Evolutionary conservation across 2,888 invertebrate genomes (phyloP).

Genomic region (Drosophila yooni): DNA sequence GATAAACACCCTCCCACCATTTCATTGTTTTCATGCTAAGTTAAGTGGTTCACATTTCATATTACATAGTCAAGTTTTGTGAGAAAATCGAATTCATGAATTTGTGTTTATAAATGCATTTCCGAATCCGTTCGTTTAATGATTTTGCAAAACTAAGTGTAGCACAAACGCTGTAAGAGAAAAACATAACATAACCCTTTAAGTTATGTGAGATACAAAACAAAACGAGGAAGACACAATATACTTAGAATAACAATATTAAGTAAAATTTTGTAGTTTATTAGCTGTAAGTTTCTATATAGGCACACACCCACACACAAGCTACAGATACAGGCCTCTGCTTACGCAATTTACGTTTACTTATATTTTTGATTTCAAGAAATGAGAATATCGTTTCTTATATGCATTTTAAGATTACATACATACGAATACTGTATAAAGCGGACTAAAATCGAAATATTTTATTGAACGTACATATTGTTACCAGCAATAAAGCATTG

Average conservation of each 20-base stretch:
- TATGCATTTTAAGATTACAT: background rate
- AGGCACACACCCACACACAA: background rate
- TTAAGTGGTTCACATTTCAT: background rate
- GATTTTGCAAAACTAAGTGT: background rate
- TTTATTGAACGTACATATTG: background rate
- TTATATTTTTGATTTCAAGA: background rate
- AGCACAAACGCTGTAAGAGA: background rate
- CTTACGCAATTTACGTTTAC: constrained; percentile 1
- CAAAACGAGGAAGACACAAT: constrained; percentile 1
- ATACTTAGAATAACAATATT: constrained; percentile 20
- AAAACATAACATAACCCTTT: constrained; percentile 16
- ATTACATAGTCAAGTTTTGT: background rate
- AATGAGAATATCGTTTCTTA: background rate
- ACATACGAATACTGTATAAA: background rate
- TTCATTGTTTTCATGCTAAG: background rate
- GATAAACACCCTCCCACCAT: background rate
- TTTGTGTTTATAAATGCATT: background rate
- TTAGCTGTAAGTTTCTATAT: constrained; percentile 33
- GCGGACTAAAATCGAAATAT: background rate
- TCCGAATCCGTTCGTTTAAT: background rate
- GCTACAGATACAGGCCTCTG: background rate
- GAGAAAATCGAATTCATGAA: background rate
- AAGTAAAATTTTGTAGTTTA: constrained; percentile 45
- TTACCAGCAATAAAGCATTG: background rate
- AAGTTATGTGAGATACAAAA: constrained; percentile 22